phyloP scores from a whole-genome alignment of 1,140 invertebrate genomes.

The Drosophila sucinea region DNA sequence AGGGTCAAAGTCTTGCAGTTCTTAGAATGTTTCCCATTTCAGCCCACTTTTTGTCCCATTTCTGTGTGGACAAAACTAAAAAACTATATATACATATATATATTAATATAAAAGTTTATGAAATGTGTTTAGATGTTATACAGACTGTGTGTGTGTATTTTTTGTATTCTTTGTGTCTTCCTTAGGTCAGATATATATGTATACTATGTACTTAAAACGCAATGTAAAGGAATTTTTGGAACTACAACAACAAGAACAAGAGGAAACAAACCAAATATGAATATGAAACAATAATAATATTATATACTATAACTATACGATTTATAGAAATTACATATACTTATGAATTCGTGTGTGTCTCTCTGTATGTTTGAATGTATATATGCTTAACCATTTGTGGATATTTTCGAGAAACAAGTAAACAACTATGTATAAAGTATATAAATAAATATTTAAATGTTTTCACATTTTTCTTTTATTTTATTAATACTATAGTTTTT shows the following conservation, averaged over 20 bases:
- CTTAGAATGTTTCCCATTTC: not conserved
- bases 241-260: slow-evolving; percentile 8
- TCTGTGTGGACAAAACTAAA: not conserved
- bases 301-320: slow-evolving; percentile 37
- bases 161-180: slow-evolving; percentile 71
- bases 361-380: slow-evolving; percentile 27
- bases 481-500: slow-evolving; percentile 37
- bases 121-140: slow-evolving; percentile 23
- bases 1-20: not conserved
- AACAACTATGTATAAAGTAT: slow-evolving; percentile 33
- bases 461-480: slow-evolving; percentile 46
- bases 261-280: slow-evolving; percentile 23
- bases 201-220: slow-evolving; percentile 28
- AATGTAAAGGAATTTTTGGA: slow-evolving; percentile 72
- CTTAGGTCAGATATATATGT: slow-evolving; percentile 52
- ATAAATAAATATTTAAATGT: slow-evolving; percentile 73
- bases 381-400: slow-evolving; percentile 57
- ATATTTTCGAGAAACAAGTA: slow-evolving; percentile 38
- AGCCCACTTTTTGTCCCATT: not conserved
- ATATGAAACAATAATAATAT: slow-evolving; percentile 59
- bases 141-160: slow-evolving; percentile 33
- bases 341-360: slow-evolving; percentile 22
- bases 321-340: slow-evolving; percentile 31
- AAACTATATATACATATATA: not conserved
- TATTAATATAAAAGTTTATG: slow-evolving; percentile 17